Evolutionary conservation across 2,113 vertebrate genomes (phyloP).

Genomic region (Zosterops pallidus): DNA sequence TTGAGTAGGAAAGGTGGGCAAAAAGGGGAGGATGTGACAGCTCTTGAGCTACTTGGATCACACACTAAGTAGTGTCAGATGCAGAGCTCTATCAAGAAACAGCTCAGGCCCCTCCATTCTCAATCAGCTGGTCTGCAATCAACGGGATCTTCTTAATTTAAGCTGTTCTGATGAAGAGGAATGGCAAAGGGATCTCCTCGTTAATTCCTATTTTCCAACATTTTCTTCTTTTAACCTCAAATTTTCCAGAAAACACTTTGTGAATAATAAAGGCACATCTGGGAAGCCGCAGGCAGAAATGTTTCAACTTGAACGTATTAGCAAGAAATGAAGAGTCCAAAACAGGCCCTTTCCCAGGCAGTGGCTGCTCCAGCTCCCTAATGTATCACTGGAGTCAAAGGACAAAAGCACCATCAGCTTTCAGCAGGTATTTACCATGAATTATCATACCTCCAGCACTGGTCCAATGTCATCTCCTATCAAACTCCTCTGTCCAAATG

Average conservation of each 20-base stretch:
- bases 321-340: not conserved
- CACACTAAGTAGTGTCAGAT: not conserved
- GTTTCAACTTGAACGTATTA: not conserved
- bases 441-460: not conserved
- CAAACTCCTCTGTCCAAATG: not conserved
- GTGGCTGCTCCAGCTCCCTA: not conserved
- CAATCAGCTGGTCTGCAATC: not conserved
- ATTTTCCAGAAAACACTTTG: not conserved
- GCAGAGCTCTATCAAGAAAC: not conserved
- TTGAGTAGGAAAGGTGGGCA: not conserved
- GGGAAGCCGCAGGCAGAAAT: not conserved
- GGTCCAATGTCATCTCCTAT: constrained; percentile 1
- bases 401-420: not conserved
- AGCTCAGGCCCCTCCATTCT: not conserved
- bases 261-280: not conserved
- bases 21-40: not conserved
- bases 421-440: not conserved
- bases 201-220: not conserved
- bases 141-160: not conserved
- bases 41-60: not conserved
- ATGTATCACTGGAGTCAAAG: not conserved
- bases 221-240: not conserved
- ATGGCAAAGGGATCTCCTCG: not conserved
- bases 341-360: not conserved
- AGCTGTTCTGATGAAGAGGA: not conserved